Base-by-base conservation (phyloP, 1,140 invertebrate species). In the Pseudomyrmex sp. region DNA sequence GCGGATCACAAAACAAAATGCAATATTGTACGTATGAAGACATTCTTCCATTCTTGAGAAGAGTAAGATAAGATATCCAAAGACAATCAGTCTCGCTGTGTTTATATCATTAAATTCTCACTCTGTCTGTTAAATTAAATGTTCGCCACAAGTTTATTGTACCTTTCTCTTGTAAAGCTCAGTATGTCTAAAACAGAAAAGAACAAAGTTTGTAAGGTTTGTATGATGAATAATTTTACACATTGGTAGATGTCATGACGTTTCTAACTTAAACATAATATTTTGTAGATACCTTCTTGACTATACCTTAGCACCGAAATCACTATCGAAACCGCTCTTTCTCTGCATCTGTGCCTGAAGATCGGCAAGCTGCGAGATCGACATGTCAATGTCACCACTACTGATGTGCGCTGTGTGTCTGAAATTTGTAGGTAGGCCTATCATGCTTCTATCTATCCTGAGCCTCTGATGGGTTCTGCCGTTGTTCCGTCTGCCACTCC, bases 381-480 rank as follows among this genome's bases (percentile, higher is more conserved):
- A 96, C 93, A 97, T 95, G 89, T 97, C 96, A 66, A 97, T 95
- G 92, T 98, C 98, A 26, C 96, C 96, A n/a, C 97, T 97, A n/a
- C 98, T 96, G 90, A 98, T 97, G 92, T 98, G 97, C 72, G 96
- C 97, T n/a, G 98, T 98, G 91, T 99, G 98, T 83, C 97, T 96
- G 92, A 99, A 99, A 94, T 99, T 98, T 79, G 97, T 98, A 7
- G 98, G 98, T 74, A 96, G 96, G 69, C 98, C 97, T 90, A 99
- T 99, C 98, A 98, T 98, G 58, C 97, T 98, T 50, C 98, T 95
- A 93, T 99, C 98, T 95, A 99, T 98, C 93, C 97, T 96, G 86
- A 96, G 93, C 87, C 97, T 95, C 76, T 96, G 95, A 79, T 94
- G 95, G 87, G 96, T 95, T 59, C 96, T 95, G 10, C 87, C 96